phyloP scores from a whole-genome alignment of 2,113 vertebrate species.

The Pavo muticus region DNA sequence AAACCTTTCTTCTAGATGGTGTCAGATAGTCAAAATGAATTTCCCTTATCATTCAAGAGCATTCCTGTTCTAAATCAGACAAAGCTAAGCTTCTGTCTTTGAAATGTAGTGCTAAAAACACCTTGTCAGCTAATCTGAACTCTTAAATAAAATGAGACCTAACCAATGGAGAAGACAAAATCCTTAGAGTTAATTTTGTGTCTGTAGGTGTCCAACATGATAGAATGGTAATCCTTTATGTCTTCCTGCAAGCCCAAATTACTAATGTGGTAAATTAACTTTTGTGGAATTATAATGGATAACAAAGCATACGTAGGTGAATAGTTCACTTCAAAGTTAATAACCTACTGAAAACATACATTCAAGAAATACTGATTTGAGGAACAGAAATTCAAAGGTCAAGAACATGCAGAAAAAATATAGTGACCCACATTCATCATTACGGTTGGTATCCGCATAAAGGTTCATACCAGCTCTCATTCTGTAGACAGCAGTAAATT shows the following conservation, averaged over 20 bases:
- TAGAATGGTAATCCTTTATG: background rate
- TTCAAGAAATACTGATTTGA: background rate
- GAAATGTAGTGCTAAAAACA: slow-evolving; percentile 17
- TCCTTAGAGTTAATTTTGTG: background rate
- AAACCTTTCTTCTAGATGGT: background rate
- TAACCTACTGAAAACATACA: background rate
- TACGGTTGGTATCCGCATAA: background rate
- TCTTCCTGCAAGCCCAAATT: background rate
- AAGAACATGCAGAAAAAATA: background rate
- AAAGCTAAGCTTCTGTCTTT: slow-evolving; percentile 6
- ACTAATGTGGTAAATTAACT: background rate
- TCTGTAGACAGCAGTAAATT: background rate
- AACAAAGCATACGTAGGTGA: background rate
- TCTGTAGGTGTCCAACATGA: background rate
- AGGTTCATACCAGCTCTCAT: background rate
- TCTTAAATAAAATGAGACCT: background rate
- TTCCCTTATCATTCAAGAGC: background rate
- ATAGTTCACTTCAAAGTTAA: background rate
- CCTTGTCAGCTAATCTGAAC: background rate
- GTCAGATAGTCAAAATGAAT: slow-evolving; percentile 13
- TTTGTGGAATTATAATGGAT: background rate
- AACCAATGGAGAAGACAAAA: background rate
- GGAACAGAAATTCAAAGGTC: background rate
- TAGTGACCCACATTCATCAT: background rate
- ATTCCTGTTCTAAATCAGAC: background rate